Percentiles rank a stretch among this genome's conserved stretches.
phyloP scores from a whole-genome alignment of 2,797 vertebrate genomes.

The Diplodus sargus region DNA sequence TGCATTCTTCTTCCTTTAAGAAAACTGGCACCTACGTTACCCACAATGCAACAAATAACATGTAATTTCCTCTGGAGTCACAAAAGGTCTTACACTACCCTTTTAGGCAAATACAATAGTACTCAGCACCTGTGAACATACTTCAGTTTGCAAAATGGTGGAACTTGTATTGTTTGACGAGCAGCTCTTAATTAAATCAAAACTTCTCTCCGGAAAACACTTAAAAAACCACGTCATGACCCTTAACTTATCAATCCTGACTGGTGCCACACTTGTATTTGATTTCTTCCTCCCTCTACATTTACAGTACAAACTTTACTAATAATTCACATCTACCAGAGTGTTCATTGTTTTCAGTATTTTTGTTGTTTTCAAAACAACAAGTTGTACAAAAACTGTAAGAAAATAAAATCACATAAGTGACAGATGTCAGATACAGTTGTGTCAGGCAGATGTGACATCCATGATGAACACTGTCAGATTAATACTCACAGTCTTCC shows the following conservation, averaged over 20 bases:
- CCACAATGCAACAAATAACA: too few species aligned
- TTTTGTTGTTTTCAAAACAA: background rate
- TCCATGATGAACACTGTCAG: slow-evolving; percentile 8
- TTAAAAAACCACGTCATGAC: background rate
- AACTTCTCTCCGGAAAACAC: background rate
- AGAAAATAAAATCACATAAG: background rate
- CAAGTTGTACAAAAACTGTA: too few species aligned
- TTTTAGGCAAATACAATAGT: too few species aligned
- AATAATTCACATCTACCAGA: background rate
- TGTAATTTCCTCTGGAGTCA: too few species aligned
- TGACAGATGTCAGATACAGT: slow-evolving; percentile 6
- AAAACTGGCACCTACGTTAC: too few species aligned
- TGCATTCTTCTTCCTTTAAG: too few species aligned
- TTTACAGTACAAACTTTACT: background rate
- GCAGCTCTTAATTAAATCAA: background rate
- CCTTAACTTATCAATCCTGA: background rate
- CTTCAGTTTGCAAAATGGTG: too few species aligned
- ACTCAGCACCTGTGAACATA: too few species aligned
- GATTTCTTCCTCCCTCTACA: background rate
- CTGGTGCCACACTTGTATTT: background rate
- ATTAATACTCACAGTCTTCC: slow-evolving; percentile 69
- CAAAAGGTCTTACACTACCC: too few species aligned
- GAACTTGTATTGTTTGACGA: background rate
- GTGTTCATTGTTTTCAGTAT: background rate
- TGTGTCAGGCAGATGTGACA: background rate